Evolutionary conservation across 1,140 invertebrate species (phyloP).

Genomic region (Bombus terrestris): DNA sequence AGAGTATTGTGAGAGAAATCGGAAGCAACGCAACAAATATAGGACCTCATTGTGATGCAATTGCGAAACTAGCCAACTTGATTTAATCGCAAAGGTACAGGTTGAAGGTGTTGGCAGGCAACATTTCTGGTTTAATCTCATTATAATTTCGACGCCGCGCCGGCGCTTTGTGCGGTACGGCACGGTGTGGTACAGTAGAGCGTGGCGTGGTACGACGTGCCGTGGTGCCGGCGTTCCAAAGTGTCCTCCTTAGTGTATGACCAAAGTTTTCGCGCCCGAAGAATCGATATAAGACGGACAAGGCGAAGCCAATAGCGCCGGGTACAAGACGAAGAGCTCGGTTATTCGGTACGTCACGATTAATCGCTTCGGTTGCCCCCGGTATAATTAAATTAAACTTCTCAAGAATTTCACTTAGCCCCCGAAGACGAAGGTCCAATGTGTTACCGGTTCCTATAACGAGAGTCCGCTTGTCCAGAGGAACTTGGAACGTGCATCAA

Average conservation of each 20-base stretch:
- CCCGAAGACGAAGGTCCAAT: constrained; percentile 64
- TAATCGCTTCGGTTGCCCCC: constrained; percentile 67
- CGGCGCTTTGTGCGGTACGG: no score
- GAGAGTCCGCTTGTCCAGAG: constrained; percentile 25
- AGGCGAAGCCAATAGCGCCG: not conserved
- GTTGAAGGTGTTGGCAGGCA: not conserved
- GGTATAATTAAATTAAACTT: constrained; percentile 77
- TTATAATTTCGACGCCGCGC: constrained; percentile 11
- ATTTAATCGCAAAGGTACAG: not conserved
- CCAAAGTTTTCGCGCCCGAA: constrained; percentile 30
- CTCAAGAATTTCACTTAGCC: constrained; percentile 76
- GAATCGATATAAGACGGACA: constrained; percentile 43
- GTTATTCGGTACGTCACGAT: constrained; percentile 67
- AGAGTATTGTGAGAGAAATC: no score
- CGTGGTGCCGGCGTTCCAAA: not conserved
- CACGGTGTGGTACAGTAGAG: not conserved
- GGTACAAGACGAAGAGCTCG: constrained; percentile 36
- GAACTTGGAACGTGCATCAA: constrained; percentile 69
- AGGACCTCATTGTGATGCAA: no score
- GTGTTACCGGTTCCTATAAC: constrained; percentile 70
- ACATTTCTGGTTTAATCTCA: constrained; percentile 24
- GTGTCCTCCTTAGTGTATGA: constrained; percentile 28
- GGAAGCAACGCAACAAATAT: no score
- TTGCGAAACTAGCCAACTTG: not conserved
- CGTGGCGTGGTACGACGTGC: no score